Evolutionary conservation across 2,888 invertebrate genomes (phyloP).

Genomic region (Horisme vitalbata): DNA sequence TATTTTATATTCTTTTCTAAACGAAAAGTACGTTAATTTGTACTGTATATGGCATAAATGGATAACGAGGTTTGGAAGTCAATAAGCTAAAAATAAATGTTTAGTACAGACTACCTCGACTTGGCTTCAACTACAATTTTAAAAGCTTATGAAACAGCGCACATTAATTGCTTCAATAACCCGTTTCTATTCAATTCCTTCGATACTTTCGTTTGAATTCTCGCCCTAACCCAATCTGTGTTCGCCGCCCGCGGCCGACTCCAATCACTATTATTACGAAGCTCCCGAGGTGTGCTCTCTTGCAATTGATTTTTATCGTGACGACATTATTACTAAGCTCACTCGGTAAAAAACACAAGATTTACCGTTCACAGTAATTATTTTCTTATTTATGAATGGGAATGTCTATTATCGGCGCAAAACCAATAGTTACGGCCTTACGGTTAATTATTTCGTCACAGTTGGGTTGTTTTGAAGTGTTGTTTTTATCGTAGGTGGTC

Average conservation of each 20-base stretch:
- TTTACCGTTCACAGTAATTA: slow-evolving; percentile 45
- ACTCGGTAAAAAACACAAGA: slow-evolving; percentile 50
- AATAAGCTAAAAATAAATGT: no score
- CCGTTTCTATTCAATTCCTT: background rate
- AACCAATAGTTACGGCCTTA: slow-evolving; percentile 46
- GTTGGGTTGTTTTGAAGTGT: slow-evolving; percentile 25
- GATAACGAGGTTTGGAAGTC: no score
- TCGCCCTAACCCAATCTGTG: slow-evolving; percentile 19
- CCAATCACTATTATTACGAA: slow-evolving; percentile 67
- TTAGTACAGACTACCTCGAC: no score
- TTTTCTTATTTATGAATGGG: slow-evolving; percentile 55
- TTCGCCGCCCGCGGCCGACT: slow-evolving; percentile 39
- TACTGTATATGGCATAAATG: no score
- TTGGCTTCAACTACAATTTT: no score
- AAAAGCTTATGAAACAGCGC: no score
- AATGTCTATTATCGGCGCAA: slow-evolving; percentile 54
- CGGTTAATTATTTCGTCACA: slow-evolving; percentile 40
- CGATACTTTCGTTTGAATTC: slow-evolving; percentile 10
- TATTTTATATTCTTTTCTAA: no score
- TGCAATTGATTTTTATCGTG: slow-evolving; percentile 75
- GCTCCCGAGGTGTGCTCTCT: slow-evolving; percentile 64
- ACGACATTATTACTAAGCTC: slow-evolving; percentile 69
- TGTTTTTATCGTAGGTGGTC: slow-evolving; percentile 31
- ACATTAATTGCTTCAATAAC: no score
- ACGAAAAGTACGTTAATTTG: no score